Base-by-base conservation (phyloP, 30 jellyfish, hydroid and myxozoan genomes). In the Mastigias papua region DNA sequence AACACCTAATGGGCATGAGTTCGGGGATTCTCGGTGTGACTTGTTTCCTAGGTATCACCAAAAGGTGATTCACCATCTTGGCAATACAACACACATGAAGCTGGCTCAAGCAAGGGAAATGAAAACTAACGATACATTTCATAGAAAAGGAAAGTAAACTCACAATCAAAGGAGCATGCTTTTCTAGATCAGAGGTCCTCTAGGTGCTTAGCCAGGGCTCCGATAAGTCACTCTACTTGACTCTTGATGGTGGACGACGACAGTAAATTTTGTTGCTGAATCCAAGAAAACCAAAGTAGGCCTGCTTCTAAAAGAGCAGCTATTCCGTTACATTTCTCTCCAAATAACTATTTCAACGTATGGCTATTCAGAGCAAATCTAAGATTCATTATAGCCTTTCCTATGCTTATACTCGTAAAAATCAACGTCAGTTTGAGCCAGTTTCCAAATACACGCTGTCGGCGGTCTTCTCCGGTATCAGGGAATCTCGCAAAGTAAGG, bases 391-490 rank as follows among this genome's bases (percentile, higher is more conserved):
- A n/a, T n/a, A n/a, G n/a, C n/a, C n/a, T n/a, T n/a, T n/a, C n/a
- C n/a, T n/a, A n/a, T n/a, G n/a, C n/a, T n/a, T n/a, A n/a, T n/a
- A n/a, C n/a, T n/a, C n/a, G n/a, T n/a, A n/a, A n/a, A n/a, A n/a
- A n/a, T n/a, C n/a, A n/a, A n/a, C n/a, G n/a, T n/a, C n/a, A n/a
- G n/a, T n/a, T n/a, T n/a, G n/a, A n/a, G n/a, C 25, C 20, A 6
- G 67, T 54, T 54, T 54, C 17, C 74, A 63, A 27, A 35, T 63
- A 15, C 74, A n/a, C 37, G 13, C 19, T 72, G 22, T 9, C 35
- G 83, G 83, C 83, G 83, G 83, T 72, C 68, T 72, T 37, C 68
- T 69, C 81, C 83, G 5, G 65, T 33, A 26, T 72, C 83, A 35
- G 83, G 83, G 83, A 72, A 72, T 72, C 83, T 72, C 83, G 83